Base-by-base conservation (phyloP, 2,888 invertebrate species). In the Elegia similella region DNA sequence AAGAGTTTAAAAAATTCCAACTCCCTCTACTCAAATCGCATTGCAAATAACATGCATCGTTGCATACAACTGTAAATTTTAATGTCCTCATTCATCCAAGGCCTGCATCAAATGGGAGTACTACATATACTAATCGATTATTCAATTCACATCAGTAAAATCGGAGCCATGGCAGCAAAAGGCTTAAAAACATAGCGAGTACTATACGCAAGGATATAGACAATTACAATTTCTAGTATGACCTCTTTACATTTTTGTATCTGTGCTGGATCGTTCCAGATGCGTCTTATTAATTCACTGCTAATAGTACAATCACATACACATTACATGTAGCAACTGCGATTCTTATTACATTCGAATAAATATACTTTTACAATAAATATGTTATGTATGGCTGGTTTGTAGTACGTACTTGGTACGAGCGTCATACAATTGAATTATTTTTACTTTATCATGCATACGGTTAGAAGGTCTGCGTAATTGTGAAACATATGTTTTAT, bases 81-180 rank as follows among this genome's bases (percentile, higher is more conserved):
- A 38, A 12, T 32, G 30, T 32, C 32, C 15, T 32, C 30, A 48
- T 15, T 2, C 29, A 17, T 7, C 7, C 30, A 47, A 12, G 38
- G 38, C 10, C 38, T 32, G 10, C 13, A 30, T 13, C 7, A 32
- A 48, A 48, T 48, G 32, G 30, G 32, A 48, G 13, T 32, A 48
- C 1, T 48, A 48, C 32, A 15, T 48, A 48, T n/a, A 10, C 16
- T 50, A 34, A 50, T 50, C 10, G 34, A 34, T 34, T 38, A 50
- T 50, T 50, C 50, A 38, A 29, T 42, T 38, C 23, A 42, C 42
- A 42, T 42, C 5, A 13, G 42, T 42, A 13, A 53, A 43, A 53
- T 34, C 46, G 13, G 17, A 17, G 12, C 46, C 86, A 85, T 86
- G 84, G 78, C 80, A 74, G 76, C 75, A 78, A 78, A 81, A 56